Evolutionary conservation across 1,140 invertebrate genomes (phyloP).

Genomic region (Cylas formicarius): DNA sequence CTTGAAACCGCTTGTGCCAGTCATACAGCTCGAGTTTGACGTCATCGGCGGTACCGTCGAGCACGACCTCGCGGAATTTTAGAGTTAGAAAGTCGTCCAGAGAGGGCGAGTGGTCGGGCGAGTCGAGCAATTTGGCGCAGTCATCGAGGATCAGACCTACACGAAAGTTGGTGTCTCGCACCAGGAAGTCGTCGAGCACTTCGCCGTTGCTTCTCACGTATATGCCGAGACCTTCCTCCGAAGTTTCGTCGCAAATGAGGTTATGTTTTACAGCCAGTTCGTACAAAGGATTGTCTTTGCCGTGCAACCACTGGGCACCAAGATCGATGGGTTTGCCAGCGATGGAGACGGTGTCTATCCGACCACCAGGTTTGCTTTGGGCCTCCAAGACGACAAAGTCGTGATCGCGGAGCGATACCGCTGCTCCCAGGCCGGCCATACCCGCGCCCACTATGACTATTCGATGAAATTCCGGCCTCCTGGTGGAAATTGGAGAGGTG

Average conservation of each 20-base stretch:
- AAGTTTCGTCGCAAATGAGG: slow-evolving; percentile 41
- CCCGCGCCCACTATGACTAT: slow-evolving; percentile 57
- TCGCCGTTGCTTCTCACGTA: slow-evolving; percentile 49
- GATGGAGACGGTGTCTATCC: slow-evolving; percentile 48
- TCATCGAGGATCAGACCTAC: slow-evolving; percentile 46
- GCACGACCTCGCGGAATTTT: slow-evolving; percentile 41
- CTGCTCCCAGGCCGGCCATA: slow-evolving; percentile 52
- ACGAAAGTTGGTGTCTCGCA: slow-evolving; percentile 46
- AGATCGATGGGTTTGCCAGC: slow-evolving; percentile 48
- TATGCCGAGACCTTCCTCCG: slow-evolving; percentile 48
- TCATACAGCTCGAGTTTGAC: slow-evolving; percentile 50
- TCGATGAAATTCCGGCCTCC: slow-evolving; percentile 12
- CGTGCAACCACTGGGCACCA: slow-evolving; percentile 73
- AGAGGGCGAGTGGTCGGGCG: slow-evolving; percentile 40
- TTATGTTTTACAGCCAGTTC: slow-evolving; percentile 42
- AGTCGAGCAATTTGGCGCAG: slow-evolving; percentile 45
- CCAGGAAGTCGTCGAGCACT: slow-evolving; percentile 41
- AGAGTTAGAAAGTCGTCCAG: slow-evolving; percentile 42
- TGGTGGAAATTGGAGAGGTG: slow-evolving; percentile 10
- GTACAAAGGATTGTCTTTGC: slow-evolving; percentile 52
- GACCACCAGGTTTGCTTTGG: slow-evolving; percentile 52
- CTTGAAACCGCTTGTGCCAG: slow-evolving; percentile 56
- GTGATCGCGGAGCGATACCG: slow-evolving; percentile 44
- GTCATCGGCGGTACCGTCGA: slow-evolving; percentile 30
- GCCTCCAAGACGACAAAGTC: slow-evolving; percentile 54